These are phyloP conservation scores for Drosophila austrosaltans DNA, from an alignment of 2,888 invertebrate species.

Conservation along the genomic window DNA sequence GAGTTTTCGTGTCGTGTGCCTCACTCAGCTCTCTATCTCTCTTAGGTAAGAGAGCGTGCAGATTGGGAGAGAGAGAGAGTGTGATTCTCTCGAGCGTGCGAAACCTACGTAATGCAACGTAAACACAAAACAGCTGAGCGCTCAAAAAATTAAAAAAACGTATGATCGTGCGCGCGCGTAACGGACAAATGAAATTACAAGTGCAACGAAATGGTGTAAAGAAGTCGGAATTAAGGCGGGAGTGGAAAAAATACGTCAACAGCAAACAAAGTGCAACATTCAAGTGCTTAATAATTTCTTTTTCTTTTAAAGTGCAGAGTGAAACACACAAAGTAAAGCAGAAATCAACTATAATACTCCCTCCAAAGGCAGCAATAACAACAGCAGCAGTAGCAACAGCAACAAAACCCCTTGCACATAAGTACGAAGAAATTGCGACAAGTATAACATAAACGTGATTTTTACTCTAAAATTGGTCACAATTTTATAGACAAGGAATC, in stretches of 20 bases:
- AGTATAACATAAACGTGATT: conserved; percentile 42
- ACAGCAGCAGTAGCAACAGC: conserved; percentile 22
- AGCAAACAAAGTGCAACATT: conserved; percentile 27
- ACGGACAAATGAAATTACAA: conserved; percentile 41
- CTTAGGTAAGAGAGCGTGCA: conserved; percentile 26
- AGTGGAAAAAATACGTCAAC: conserved; percentile 46
- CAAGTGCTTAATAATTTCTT: conserved; percentile 27
- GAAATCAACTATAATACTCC: conserved; percentile 32
- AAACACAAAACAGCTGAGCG: conserved; percentile 74
- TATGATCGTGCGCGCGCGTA: conserved; percentile 56
- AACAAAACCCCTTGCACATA: conserved; percentile 34
- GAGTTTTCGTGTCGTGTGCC: conserved; percentile 29
- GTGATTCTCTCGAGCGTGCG: conserved; percentile 16
- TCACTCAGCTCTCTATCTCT: conserved; percentile 33
- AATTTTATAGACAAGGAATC: conserved; percentile 58
- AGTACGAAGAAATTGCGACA: conserved; percentile 45
- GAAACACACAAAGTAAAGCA: conserved; percentile 30
- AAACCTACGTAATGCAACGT: conserved; percentile 57
- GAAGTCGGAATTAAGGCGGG: conserved; percentile 18
- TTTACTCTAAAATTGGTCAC: conserved; percentile 50
- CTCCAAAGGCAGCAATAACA: conserved; percentile 44
- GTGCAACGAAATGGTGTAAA: conserved; percentile 24
- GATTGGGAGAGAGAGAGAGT: background rate
- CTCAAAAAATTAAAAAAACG: conserved; percentile 42
- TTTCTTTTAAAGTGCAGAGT: conserved; percentile 54